Base-by-base conservation (phyloP, 1,140 invertebrate genomes). In the Brachionus koreanus region DNA sequence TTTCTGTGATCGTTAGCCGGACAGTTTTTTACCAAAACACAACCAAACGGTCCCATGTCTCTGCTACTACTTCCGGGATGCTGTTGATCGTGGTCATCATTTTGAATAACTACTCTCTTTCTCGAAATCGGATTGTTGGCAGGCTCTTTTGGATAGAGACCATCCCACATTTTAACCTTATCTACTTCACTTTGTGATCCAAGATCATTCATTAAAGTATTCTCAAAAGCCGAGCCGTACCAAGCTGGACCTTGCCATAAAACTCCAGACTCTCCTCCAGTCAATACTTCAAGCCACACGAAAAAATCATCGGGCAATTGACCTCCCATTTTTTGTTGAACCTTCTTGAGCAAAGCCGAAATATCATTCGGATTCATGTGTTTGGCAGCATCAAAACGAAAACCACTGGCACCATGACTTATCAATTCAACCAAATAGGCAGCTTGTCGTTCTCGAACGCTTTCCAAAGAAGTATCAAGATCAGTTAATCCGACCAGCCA, bases 321-420 rank as follows among this genome's bases (percentile, higher is more conserved):
- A 35, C 79, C 79, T 25, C 79, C 79, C 79, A 82, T 82, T 43
- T 82, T 82, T 29, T 35, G n/a, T 29, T 82, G 79, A 16, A 83
- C 72, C 19, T 57, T 57, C 19, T 83, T 77, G 5, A 65, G 76
- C 19, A 83, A 43, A 29, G 82, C 83, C 4, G 52, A 61, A 10
- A 82, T 63, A 29, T 82, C 82, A 7, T 82, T 39, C 13, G 67
- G 65, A n/a, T 23, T 42, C 65, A 82, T 84, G 76, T 84, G 83
- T 72, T 84, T 84, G 29, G 63, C 83, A 37, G 83, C 83, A 72
- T 84, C 83, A 9, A 84, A 65, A 6, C 87, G 65, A 72, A 87
- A 87, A 63, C 94, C 94, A 86, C 93, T 93, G 4, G 95, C 93
- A 19, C 95, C 94, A 57, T 91, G 85, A 52, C 91, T 90, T 57